Evolutionary conservation across 2,888 invertebrate genomes (phyloP).

Genomic region (Dryococelus australis): DNA sequence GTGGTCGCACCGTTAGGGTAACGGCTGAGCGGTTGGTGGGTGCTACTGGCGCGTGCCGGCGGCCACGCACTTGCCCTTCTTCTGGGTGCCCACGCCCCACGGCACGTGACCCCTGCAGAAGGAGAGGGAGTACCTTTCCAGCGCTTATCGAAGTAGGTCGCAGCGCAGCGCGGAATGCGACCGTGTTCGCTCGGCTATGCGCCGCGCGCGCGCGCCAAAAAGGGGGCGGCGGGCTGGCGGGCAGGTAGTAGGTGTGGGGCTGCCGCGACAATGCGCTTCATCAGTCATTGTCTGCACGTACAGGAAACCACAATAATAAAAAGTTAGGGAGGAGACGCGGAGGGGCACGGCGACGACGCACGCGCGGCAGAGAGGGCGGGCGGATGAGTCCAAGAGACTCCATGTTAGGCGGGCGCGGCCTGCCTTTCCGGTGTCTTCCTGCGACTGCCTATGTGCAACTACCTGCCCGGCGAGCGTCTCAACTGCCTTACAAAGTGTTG

Average conservation of each 20-base stretch:
- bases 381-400: neutral
- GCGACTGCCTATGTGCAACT: neutral
- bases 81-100: too few relatives aligned
- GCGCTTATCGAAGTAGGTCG: neutral
- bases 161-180: neutral
- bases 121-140: neutral
- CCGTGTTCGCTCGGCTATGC: neutral
- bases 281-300: conserved; percentile 3
- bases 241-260: neutral
- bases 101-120: too few relatives aligned
- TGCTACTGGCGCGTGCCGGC: too few relatives aligned
- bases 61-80: too few relatives aligned
- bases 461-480: neutral
- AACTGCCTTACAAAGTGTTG: too few relatives aligned
- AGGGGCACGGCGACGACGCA: neutral
- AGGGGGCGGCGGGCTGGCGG: neutral
- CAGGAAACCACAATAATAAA: conserved; percentile 16
- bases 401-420: conserved; percentile 2
- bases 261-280: neutral
- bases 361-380: neutral
- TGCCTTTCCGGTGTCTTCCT: neutral
- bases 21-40: too few relatives aligned
- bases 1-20: too few relatives aligned
- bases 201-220: neutral
- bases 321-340: neutral